Base-by-base conservation (phyloP, 2,888 invertebrate species). In the Melieria picta region DNA sequence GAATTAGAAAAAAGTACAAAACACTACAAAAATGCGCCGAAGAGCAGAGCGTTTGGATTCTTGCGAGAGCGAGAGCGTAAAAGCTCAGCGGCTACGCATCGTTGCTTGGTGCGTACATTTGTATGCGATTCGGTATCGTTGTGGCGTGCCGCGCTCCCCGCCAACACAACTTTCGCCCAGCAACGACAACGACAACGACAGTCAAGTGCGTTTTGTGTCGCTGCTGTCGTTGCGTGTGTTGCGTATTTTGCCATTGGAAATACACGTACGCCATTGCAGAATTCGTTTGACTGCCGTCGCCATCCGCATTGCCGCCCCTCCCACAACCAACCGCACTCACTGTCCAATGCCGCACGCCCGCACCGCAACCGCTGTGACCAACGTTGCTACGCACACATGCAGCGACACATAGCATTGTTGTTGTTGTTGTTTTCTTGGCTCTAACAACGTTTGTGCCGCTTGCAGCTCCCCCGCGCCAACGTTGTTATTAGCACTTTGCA, bases 191-290 rank as follows among this genome's bases (percentile, higher is more conserved):
- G 9, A 63, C 62, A 62, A 46, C 63, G 52, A 63, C 48, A 63
- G 30, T 5, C 50, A 13, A 30, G 30, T 30, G 30, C 30, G 30
- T 30, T 48, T 52, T 67, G 13, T 55, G 64, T 72, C 64, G 73
- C 56, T 74, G 75, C 66, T 67, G 68, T 64, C 68, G 48, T 76
- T 82, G 81, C 81, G 82, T 82, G 80, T 79, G 77, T 77, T 83
- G 83, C 81, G 81, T 81, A 77, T 78, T 80, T 74, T 77, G 75
- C 78, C 75, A 78, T 77, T 77, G 71, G 77, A 78, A 80, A 78
- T 77, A 75, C 76, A 79, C 74, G 72, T 77, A 76, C 72, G 78
- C 78, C 78, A 80, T 80, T 83, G 83, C 82, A 82, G 81, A 80
- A 82, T 80, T 82, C 80, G 78, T 77, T 79, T 77, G 74, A 71